Base-by-base conservation (phyloP, 37 sponge, comb jelly and placozoan genomes). In the Diacarnus erythraeanus region DNA sequence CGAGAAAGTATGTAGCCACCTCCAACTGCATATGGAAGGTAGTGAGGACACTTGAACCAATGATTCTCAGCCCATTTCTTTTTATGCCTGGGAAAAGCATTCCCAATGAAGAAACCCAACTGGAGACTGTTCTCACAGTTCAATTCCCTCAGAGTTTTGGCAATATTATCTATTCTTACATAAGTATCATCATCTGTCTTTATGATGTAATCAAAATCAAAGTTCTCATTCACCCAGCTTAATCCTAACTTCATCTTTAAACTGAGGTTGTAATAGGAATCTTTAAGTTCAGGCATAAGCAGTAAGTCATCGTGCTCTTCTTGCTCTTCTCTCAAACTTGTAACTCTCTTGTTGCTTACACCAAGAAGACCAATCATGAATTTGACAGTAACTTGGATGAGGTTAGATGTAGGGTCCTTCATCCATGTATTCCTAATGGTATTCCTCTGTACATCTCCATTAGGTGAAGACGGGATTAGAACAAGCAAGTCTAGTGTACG, bases 81-180 rank as follows among this genome's bases (percentile, higher is more conserved):
- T 4, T 9, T 36, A 39, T 18, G 22, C 22, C 57, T 43, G 2
- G 77, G 77, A 12, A 34, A 15, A 2, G 71, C 34, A 22, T 69
- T 66, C 23, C 86, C 80, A 29, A 57, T 79, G 67, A 86, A 86
- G 33, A 70, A 71, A 15, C 86, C 86, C 86, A 80, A 86, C 30
- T 86, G 79, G 23, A 86, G 69, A 10, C 29, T 41, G 21, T 38
- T 21, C 0, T 43, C 35, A 71, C 81, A 80, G 0, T 39, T 39
- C 57, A 80, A 39, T 17, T 59, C 35, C 39, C 72, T 44, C 72
- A 80, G 59, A 17, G 86, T 65, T 42, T 33, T 59, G 18, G 26
- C 25, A 15, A 86, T 39, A 33, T 17, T 59, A 15, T 47, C 54
- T 0, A 86, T 36, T 43, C 75, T 40, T 35, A 76, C 74, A 47